These are phyloP conservation scores for Cyrtonyx montezumae DNA, from an alignment of 2,113 vertebrate species.

Conservation along the genomic window DNA sequence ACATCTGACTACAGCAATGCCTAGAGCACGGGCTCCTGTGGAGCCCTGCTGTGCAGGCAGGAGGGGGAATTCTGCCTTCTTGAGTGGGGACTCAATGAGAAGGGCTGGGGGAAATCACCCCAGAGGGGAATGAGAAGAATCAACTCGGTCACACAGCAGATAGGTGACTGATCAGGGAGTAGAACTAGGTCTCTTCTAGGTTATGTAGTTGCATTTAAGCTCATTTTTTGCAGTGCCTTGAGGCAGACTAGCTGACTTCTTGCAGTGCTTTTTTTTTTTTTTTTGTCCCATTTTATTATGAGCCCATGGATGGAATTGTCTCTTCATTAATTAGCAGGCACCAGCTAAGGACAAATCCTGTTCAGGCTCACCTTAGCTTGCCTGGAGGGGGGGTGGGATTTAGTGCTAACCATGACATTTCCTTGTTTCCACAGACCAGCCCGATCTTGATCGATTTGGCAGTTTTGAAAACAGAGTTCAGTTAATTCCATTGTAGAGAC, in stretches of 20 bases:
- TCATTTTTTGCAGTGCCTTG: neutral
- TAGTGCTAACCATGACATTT: neutral
- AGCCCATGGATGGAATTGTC: slow-evolving; percentile 3
- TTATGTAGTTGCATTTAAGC: slow-evolving; percentile 21
- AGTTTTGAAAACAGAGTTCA: slow-evolving; percentile 49
- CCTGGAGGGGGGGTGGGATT: neutral
- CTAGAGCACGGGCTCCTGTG: neutral
- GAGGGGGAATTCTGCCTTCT: neutral
- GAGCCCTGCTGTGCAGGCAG: fast-evolving
- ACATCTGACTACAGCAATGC: neutral
- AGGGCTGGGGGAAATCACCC: neutral
- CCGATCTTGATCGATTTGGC: slow-evolving; percentile 42
- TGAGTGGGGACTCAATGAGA: neutral
- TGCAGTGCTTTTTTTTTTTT: neutral
- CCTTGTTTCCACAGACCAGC: neutral
- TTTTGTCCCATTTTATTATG: slow-evolving; percentile 39
- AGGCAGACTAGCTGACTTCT: slow-evolving; percentile 33
- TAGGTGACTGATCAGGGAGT: neutral
- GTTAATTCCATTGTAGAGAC: slow-evolving; percentile 14
- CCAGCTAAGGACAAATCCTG: neutral
- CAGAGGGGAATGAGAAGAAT: neutral
- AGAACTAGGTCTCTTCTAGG: slow-evolving; percentile 14
- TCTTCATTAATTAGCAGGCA: slow-evolving; percentile 24
- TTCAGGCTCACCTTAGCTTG: neutral
- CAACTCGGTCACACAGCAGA: neutral